Percentiles rank a stretch among this genome's conserved stretches.
These are phyloP conservation scores for Trichechus manatus DNA, from an alignment of 2,113 vertebrate species.

Conservation along the genomic window DNA sequence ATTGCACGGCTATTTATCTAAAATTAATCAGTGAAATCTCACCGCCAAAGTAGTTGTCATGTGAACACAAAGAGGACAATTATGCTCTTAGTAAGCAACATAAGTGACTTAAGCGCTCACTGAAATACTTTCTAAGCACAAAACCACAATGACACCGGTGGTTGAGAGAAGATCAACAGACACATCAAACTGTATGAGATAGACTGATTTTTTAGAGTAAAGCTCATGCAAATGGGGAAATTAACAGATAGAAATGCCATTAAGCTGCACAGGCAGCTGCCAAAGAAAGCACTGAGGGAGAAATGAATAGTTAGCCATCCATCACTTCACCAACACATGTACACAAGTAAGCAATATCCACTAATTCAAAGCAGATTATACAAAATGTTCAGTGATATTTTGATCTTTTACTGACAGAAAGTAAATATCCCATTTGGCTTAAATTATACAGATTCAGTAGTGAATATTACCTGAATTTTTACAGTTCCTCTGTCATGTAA, in stretches of 20 bases:
- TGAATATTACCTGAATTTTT: conserved; percentile 20
- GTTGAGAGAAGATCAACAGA: neutral
- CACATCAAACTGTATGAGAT: neutral
- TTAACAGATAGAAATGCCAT: neutral
- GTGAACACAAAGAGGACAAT: neutral
- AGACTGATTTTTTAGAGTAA: neutral
- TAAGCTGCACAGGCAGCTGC: neutral
- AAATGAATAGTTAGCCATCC: neutral
- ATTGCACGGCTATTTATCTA: neutral
- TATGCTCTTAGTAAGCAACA: neutral
- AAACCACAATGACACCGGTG: neutral
- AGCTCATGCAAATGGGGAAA: neutral
- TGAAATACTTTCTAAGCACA: neutral
- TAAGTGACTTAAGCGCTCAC: neutral
- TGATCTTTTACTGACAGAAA: neutral
- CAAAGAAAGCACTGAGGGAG: neutral
- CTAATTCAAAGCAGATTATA: neutral
- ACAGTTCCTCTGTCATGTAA: neutral
- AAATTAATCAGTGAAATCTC: neutral
- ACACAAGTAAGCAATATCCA: neutral
- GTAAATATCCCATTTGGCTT: neutral
- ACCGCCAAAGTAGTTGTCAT: neutral
- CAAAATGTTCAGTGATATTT: neutral
- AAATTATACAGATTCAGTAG: neutral
- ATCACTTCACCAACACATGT: neutral